These are phyloP conservation scores for Gibbula magus DNA, from an alignment of 2,888 invertebrate species.

Conservation along the genomic window DNA sequence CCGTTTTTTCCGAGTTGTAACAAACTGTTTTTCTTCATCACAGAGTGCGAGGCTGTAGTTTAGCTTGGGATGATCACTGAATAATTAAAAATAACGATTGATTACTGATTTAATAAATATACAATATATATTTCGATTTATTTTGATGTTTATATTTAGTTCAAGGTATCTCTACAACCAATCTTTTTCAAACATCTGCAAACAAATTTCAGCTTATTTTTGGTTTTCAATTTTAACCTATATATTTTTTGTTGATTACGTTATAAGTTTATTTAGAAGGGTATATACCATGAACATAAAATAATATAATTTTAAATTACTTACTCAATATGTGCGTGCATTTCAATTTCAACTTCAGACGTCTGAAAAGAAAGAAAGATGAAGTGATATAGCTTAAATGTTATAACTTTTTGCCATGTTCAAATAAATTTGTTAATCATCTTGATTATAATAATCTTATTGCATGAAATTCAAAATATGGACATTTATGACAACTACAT, in stretches of 20 bases:
- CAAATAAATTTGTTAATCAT: not conserved
- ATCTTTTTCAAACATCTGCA: too few relatives aligned
- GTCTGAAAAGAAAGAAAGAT: constrained; percentile 53
- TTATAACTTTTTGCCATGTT: too few relatives aligned
- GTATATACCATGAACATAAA: not conserved
- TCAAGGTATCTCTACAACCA: not conserved
- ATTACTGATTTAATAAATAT: not conserved
- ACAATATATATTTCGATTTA: not conserved
- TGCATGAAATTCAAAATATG: not conserved
- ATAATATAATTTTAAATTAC: constrained; percentile 40
- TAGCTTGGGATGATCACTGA: constrained; percentile 72
- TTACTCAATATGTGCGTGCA: constrained; percentile 64
- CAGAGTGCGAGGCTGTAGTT: constrained; percentile 75
- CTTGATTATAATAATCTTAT: not conserved
- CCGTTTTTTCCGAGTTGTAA: constrained; percentile 63
- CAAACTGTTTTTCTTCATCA: constrained; percentile 74
- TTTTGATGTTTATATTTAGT: not conserved
- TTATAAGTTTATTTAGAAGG: too few relatives aligned
- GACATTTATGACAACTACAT: too few relatives aligned
- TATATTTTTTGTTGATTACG: too few relatives aligned
- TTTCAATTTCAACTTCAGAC: constrained; percentile 64
- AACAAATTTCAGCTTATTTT: not conserved
- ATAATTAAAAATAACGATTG: constrained; percentile 12
- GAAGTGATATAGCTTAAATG: not conserved
- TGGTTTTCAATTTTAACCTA: too few relatives aligned